Base-by-base conservation (phyloP, 2,797 vertebrate species). In the Glossophaga mutica region DNA sequence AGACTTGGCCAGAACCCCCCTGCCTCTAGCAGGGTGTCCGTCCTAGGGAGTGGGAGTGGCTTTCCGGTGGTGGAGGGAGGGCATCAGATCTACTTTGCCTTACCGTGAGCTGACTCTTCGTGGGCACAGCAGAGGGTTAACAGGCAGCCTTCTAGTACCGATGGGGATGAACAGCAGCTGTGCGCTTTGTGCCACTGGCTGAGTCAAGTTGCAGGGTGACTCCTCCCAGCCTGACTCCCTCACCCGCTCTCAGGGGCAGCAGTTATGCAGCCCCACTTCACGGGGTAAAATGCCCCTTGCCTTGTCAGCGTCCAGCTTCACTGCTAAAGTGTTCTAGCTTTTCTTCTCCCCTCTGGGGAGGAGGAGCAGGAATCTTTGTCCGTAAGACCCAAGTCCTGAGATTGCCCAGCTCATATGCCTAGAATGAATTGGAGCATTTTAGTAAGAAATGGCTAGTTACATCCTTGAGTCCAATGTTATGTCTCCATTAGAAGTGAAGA, bases 121-220 rank as follows among this genome's bases (percentile, higher is more conserved):
- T 32, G 44, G 48, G 9, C n/a, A 3, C 7, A 62, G 59, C n/a
- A 2, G 77, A 82, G 57, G 46, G 32, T 42, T 37, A 26, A 34
- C 59, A 67, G 74, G 32, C 22, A 3, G n/a, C 32, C 48, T 77
- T 65, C 70, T 22, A 39, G 57, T 57, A 55, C 70, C 52, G n/a
- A 46, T 32, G 21, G 46, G 57, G 42, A 19, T 71, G 16, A 81
- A 77, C 21, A 22, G 2, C 79, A 21, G 65, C 10, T 10, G 3
- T 39, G 65, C 55, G 50, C 34, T n/a, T 76, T 79, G 32, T 59
- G 52, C 87, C n/a, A 59, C 18, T 9, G 16, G n/a, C 12, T 32
- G 21, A 9, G 37, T 84, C 44, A 26, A 0, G 9, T 37, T 2
- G 0, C 26, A 1, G 29, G 34, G 4, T 5, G 15, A 21, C 12